Evolutionary conservation across 2,888 invertebrate species (phyloP).

Genomic region (Cheilosia vernalis): DNA sequence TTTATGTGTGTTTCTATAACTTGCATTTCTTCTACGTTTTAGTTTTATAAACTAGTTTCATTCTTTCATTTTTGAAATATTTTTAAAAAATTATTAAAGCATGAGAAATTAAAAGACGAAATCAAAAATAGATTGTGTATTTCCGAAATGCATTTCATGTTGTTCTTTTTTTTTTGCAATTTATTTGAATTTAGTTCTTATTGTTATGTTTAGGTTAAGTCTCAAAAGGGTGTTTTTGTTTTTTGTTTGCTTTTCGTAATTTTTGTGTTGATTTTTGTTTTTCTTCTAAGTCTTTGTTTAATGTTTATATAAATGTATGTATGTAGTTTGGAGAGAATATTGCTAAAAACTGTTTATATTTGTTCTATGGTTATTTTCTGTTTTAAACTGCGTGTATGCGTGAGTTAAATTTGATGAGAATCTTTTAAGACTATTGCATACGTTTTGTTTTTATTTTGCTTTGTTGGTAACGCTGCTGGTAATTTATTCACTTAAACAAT

Average conservation of each 20-base stretch:
- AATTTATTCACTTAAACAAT: slow-evolving; percentile 70
- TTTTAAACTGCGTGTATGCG: slow-evolving; percentile 72
- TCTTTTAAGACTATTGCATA: slow-evolving; percentile 70
- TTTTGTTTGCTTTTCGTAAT: slow-evolving; percentile 26
- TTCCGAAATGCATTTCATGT: slow-evolving; percentile 55
- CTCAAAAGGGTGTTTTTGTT: slow-evolving; percentile 50
- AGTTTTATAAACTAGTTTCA: slow-evolving; percentile 61
- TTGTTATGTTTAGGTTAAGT: slow-evolving; percentile 59
- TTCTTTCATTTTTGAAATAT: slow-evolving; percentile 28
- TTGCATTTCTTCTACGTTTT: slow-evolving; percentile 37
- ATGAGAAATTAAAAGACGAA: slow-evolving; percentile 30
- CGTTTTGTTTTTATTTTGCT: slow-evolving; percentile 58
- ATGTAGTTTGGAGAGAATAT: slow-evolving; percentile 67
- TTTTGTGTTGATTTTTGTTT: slow-evolving; percentile 29
- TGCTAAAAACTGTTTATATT: slow-evolving; percentile 73
- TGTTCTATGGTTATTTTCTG: slow-evolving; percentile 71
- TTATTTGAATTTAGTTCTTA: slow-evolving; percentile 30
- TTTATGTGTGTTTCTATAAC: not conserved
- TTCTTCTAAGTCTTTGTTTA: slow-evolving; percentile 56
- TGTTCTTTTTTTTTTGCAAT: slow-evolving; percentile 36
- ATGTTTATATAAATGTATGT: slow-evolving; percentile 63
- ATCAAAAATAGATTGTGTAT: slow-evolving; percentile 11
- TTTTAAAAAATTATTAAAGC: slow-evolving; percentile 64
- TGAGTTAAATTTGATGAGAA: slow-evolving; percentile 72
- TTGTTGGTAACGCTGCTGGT: slow-evolving; percentile 74